Evolutionary conservation across 2,113 vertebrate species (phyloP).

Genomic region (Pseudorectes ferrugineus): DNA sequence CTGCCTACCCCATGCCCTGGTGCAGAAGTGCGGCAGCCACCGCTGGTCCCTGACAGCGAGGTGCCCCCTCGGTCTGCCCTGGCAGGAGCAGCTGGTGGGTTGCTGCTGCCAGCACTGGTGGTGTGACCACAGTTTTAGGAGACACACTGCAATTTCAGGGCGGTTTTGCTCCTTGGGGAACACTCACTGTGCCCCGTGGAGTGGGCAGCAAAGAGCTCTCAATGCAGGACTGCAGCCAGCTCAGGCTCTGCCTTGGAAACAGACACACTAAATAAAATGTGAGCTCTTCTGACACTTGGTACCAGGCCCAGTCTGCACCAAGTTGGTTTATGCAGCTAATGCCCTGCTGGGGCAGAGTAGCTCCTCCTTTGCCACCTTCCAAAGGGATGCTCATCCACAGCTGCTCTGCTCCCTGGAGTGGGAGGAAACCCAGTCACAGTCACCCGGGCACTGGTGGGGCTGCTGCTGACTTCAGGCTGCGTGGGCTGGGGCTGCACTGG

Average conservation of each 20-base stretch:
- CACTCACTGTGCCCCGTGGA: rapidly evolving
- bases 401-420: neutral
- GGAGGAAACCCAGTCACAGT: rapidly evolving
- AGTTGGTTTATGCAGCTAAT: neutral
- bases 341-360: neutral
- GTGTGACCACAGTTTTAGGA: rapidly evolving
- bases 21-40: neutral
- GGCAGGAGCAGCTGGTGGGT: rapidly evolving
- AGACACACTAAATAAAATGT: neutral
- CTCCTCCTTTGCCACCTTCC: neutral
- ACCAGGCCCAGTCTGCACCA: neutral
- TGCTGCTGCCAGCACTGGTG: neutral
- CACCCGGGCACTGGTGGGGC: neutral
- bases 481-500: neutral
- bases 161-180: neutral
- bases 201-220: neutral
- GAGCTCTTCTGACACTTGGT: neutral
- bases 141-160: neutral
- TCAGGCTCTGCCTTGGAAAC: neutral
- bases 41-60: rapidly evolving
- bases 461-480: neutral
- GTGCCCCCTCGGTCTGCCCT: neutral
- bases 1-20: neutral
- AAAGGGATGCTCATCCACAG: neutral
- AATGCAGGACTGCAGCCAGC: neutral